Evolutionary conservation across 2,888 invertebrate species (phyloP).

Genomic region (Heterodera filipjevi): DNA sequence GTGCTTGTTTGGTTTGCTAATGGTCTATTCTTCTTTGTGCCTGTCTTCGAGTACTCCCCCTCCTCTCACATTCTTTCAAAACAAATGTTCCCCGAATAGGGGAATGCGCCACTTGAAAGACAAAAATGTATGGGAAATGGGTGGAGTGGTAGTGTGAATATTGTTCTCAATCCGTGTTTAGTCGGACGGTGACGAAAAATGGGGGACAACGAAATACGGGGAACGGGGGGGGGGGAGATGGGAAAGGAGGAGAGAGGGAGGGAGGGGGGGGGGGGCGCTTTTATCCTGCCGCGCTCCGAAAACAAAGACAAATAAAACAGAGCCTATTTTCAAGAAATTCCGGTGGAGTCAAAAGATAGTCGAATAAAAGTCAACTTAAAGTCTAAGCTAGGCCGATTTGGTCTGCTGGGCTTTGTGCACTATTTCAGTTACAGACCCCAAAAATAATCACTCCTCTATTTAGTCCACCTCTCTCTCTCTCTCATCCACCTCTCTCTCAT

Average conservation of each 20-base stretch:
- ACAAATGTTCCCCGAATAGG: conserved; percentile 1
- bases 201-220: too few species aligned
- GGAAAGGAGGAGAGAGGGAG: not conserved
- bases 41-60: not conserved
- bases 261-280: conserved; percentile 3
- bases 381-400: too few species aligned
- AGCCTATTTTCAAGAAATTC: not conserved
- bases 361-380: too few species aligned
- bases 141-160: conserved; percentile 3
- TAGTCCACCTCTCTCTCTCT: too few species aligned
- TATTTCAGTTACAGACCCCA: too few species aligned
- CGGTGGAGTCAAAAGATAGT: too few species aligned
- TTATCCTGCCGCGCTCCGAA: not conserved
- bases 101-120: conserved; percentile 19
- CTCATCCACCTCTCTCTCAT: too few species aligned
- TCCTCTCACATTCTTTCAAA: not conserved
- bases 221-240: too few species aligned
- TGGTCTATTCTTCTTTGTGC: not conserved
- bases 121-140: conserved; percentile 3
- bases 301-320: not conserved
- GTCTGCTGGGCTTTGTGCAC: too few species aligned
- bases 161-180: conserved; percentile 10
- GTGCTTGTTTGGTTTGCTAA: not conserved
- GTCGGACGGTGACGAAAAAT: not conserved
- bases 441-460: too few species aligned